phyloP scores from a whole-genome alignment of 2,888 invertebrate genomes.

The Tortricodes alternella region DNA sequence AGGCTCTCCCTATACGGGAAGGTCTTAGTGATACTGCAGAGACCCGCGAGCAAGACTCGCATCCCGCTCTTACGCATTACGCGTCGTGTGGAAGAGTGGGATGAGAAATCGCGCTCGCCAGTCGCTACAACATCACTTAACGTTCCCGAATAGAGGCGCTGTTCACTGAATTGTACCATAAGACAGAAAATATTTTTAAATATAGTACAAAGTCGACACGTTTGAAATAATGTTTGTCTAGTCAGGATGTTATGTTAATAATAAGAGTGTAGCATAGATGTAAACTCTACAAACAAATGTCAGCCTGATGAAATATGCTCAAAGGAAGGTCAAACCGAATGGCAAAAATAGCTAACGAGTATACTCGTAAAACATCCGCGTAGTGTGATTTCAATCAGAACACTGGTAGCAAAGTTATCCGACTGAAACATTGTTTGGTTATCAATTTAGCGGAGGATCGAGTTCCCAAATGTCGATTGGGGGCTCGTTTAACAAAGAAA shows the following conservation, averaged over 20 bases:
- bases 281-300: constrained; percentile 27
- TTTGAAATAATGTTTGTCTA: constrained; percentile 26
- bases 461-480: constrained; percentile 11
- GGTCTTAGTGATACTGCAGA: too few relatives aligned
- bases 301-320: constrained; percentile 26
- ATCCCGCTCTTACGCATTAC: too few relatives aligned
- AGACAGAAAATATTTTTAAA: background rate
- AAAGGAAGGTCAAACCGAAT: constrained; percentile 36
- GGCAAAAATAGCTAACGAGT: constrained; percentile 38
- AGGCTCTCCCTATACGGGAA: too few relatives aligned
- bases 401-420: background rate
- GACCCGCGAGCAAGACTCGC: too few relatives aligned
- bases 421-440: constrained; percentile 1
- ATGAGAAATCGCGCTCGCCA: too few relatives aligned
- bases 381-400: constrained; percentile 19
- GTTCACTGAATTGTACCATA: background rate
- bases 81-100: too few relatives aligned
- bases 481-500: constrained; percentile 53
- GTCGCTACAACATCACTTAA: too few relatives aligned
- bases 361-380: constrained; percentile 28
- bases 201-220: constrained; percentile 30
- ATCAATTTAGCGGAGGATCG: constrained; percentile 6
- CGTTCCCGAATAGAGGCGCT: background rate
- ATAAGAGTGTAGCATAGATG: constrained; percentile 20
- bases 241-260: constrained; percentile 25